Conservation (phyloP, 2,888 invertebrate species). For the Machimus atricapillus region DNA sequence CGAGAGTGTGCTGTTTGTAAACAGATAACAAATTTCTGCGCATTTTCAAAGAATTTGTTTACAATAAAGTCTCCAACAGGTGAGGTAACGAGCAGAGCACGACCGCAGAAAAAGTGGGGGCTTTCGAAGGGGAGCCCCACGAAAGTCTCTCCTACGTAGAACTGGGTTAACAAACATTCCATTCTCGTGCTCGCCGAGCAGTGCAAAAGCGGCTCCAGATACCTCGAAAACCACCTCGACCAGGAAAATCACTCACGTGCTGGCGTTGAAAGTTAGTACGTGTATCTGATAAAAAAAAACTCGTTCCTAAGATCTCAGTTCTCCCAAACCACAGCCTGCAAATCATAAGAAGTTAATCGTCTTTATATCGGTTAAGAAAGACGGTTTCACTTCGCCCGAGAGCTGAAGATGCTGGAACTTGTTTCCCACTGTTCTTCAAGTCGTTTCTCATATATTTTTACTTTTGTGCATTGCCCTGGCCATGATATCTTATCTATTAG, state of each 20-base stretch:
- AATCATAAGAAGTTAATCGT: slow-evolving; percentile 3
- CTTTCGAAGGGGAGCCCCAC: not conserved
- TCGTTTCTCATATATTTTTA: not conserved
- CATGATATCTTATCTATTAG: not conserved
- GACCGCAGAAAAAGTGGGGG: not conserved
- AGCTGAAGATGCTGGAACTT: not conserved
- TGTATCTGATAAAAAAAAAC: slow-evolving; percentile 14
- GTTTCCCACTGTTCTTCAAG: not conserved
- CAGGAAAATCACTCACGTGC: slow-evolving; percentile 9
- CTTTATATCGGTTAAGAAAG: not conserved
- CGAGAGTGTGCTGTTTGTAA: not conserved
- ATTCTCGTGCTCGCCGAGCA: not conserved
- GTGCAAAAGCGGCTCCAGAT: not conserved
- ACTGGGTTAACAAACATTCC: not conserved
- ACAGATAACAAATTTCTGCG: not conserved
- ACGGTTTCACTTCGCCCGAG: not conserved
- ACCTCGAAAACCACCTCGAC: not conserved
- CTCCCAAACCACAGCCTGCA: not conserved
- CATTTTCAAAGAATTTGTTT: not conserved
- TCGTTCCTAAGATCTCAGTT: not conserved
- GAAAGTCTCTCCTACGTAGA: not conserved
- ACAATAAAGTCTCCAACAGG: not conserved
- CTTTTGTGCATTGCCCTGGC: not conserved
- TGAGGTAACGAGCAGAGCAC: not conserved
- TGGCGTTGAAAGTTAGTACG: slow-evolving; percentile 28